Base-by-base conservation (phyloP, 1,140 invertebrate genomes). In the Micrasema minimum region DNA sequence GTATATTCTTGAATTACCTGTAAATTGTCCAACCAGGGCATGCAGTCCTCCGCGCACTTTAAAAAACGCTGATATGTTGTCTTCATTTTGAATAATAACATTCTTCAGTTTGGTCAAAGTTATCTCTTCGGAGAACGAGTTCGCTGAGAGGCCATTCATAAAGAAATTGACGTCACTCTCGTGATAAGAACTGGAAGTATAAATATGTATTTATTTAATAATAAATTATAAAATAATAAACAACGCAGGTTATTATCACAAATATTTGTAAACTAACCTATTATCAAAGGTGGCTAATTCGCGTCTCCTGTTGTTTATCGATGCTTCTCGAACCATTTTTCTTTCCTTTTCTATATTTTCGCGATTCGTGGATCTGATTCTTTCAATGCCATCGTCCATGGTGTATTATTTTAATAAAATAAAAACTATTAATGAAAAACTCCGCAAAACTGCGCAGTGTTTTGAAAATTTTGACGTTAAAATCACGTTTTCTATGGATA, bases 11-110 rank as follows among this genome's bases (percentile, higher is more conserved):
- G 10, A 16, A 37, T 70, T 77, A 85, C 83, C 81, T 75, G 80
- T 80, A 45, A 85, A 68, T 67, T 84, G 80, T 71, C 80, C 77
- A 5, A 85, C 79, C 11, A 85, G 67, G 0, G 81, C 81, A 75
- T 82, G 77, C 14, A 85, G 72, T 26, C 82, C 79, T 12, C 83
- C 83, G 62, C 81, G 77, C 12, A 77, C 78, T 51, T 78, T 79
- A 18, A 85, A 72, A n/a, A 84, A 78, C 16, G 80, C 45, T 66
- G 77, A 70, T 51, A 81, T 80, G 55, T 82, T 76, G n/a, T 76
- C 76, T 10, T 26, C 66, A 66, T 81, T 78, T 16, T 82, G 77
- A 41, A 84, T 77, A 6, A 85, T 66, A 4, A 74, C 75, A 78
- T 82, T 82, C 66, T 85, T 83, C 18, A 85, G 65, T 12, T 59